Base-by-base conservation (phyloP, 2,113 vertebrate genomes). In the Zootoca vivipara region DNA sequence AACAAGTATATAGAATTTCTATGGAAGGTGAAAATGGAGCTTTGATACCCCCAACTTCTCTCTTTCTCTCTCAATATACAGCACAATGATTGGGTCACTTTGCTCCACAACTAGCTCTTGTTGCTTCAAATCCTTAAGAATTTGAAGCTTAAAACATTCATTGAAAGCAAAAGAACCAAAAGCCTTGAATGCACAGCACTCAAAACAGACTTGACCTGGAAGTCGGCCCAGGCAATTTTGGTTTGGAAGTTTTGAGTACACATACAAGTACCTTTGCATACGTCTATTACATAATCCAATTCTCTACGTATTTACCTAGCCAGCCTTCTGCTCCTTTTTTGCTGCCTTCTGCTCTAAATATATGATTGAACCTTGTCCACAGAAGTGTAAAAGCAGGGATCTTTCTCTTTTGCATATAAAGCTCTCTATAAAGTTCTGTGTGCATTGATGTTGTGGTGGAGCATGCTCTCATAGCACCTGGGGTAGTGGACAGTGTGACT, bases 21-120 rank as follows among this genome's bases (percentile, higher is more conserved):
- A 26, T 33, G 28, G 42, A 2, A 9, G 22, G 20, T 13, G 33
- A 52, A 16, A 80, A 33, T 22, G 8, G 56, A 42, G 12, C 30
- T 24, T 16, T 13, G 28, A 24, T 40, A 67, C 26, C 30, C 52
- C 69, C 46, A 52, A 52, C 46, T 46, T 46, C 46, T 46, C 9
- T 46, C 8, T 9, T 8, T 46, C 35, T 65, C 22, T 5, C 22
- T 1, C 33, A 74, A 12, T 24, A 40, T 81, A 65, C 33, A 1
- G 52, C 77, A 65, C 64, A 90, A 40, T 87, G 74, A 78, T 40
- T 62, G 69, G 30, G 73, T 93, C 85, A 83, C 93, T 72, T 93
- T 92, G 90, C 94, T 91, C 92, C 79, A 88, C 82, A 85, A 56
- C 52, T 91, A 86, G 87, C 85, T 91, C 84, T 93, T 89, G 83